Base-by-base conservation (phyloP, 1,140 invertebrate species). In the Prorops nasuta region DNA sequence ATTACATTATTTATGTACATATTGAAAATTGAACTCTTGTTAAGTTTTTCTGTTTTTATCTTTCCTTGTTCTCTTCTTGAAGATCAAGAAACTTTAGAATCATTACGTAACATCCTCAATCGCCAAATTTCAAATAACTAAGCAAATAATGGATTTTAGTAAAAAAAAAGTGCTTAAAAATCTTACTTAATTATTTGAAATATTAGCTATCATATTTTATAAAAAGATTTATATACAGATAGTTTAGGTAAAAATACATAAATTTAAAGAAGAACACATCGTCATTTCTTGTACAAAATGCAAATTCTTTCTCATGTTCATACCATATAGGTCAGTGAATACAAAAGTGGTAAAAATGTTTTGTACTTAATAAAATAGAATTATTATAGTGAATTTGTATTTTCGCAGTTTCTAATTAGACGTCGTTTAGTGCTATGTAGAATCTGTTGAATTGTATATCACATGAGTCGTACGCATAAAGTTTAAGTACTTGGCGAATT, bases 291-390 rank as follows among this genome's bases (percentile, higher is more conserved):
- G 56, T 64, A 60, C 41, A 47, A 63, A 63, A 48, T 53, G 56
- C 39, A 53, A 37, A 54, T 54, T 54, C 48, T 40, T 34, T 47
- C 44, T 24, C 32, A 43, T 37, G 32, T 49, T 12, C 57, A 42
- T 44, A 24, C 39, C 24, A 35, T 49, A 22, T 56, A 56, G 44
- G 31, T 56, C 54, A 63, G 54, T 49, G 47, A 50, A 60, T 43
- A 51, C 45, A 57, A 51, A 64, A 63, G 59, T 67, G 51, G 60
- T 64, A 64, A 60, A 60, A 64, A 54, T 53, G 46, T 71, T 72
- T 72, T 71, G 72, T 74, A 74, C 72, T 74, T 74, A 74, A 74
- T 63, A 56, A 58, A 66, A 47, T 66, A 67, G 61, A 69, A 54
- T 59, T 49, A 60, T 37, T 18, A 48, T 64, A 66, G 50, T 22